phyloP scores from a whole-genome alignment of 2,888 invertebrate species.

The Apamea sordens region DNA sequence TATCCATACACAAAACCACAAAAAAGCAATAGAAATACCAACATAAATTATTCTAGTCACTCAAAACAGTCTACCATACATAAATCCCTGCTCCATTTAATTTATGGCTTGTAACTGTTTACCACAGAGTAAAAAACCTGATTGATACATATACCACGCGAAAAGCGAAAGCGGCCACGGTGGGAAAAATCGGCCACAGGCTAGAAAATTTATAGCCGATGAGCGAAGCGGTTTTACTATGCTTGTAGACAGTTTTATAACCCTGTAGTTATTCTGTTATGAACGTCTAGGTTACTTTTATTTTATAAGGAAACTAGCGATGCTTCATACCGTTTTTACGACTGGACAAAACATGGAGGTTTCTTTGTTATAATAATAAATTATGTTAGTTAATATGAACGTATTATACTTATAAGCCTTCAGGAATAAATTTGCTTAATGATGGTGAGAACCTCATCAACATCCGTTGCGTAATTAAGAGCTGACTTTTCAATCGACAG shows the following conservation, averaged over 20 bases:
- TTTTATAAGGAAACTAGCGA: not conserved
- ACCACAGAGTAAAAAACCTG: conserved; percentile 46
- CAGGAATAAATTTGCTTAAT: not conserved
- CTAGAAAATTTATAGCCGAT: conserved; percentile 50
- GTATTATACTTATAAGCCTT: not conserved
- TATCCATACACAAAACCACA: not conserved
- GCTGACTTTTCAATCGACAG: no score
- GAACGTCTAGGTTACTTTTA: conserved; percentile 17
- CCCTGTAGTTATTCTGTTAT: conserved; percentile 41
- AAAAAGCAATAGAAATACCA: not conserved
- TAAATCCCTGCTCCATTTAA: conserved; percentile 28
- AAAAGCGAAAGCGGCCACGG: conserved; percentile 26
- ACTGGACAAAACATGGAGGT: not conserved
- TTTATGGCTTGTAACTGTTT: conserved; percentile 45
- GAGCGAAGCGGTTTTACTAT: conserved; percentile 36
- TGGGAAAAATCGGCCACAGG: conserved; percentile 34
- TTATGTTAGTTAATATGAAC: not conserved
- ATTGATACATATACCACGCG: conserved; percentile 51
- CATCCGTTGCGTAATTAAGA: not conserved
- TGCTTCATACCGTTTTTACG: not conserved
- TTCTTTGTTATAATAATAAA: not conserved
- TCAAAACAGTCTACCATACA: conserved; percentile 22
- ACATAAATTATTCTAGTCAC: conserved; percentile 20
- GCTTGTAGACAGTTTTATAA: conserved; percentile 46
- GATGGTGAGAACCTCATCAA: not conserved